Base-by-base conservation (phyloP, 2,888 invertebrate species). In the Philonicus albiceps region DNA sequence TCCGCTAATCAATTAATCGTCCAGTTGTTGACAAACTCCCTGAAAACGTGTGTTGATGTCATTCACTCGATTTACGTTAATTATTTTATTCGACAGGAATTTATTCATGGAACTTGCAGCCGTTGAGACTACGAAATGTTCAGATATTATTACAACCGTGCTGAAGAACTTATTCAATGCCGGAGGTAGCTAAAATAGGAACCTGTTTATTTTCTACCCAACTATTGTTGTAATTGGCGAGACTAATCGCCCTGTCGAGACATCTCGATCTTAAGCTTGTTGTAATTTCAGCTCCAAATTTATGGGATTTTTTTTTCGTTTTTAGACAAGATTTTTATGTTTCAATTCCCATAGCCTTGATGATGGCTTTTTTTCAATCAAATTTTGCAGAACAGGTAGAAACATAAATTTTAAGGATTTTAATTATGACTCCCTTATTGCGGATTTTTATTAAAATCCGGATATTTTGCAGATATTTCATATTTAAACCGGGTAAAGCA, bases 51-150 rank as follows among this genome's bases (percentile, higher is more conserved):
- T 27, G 53, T 81, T 81, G 55, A 81, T 81, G 81, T 81, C 81
- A 81, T 81, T 81, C 81, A 81, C 64, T 81, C 53, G 16, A 34
- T 81, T 55, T 22, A 16, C 55, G 55, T 34, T 53, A 81, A 81
- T 81, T 81, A 81, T 81, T 81, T 81, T 55, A 81, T 81, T 53
- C 55, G 22, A 81, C 19, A 81, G 19, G 81, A 81, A 81, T 81
- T 27, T 55, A 27, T 81, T 81, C 81, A 55, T 37, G 53, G 64
- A 81, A 81, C 30, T n/a, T 13, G 22, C 16, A 40, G 22, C 49
- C 49, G 49, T 16, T 53, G n/a, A 53, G 3, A 13, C 49, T 13
- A n/a, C 22, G 8, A 11, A 27, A 13, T 64, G 13, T 64, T 27
- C 22, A 22, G 11, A 27, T 49, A 49, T 8, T 55, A 55, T 64